These are phyloP conservation scores for Rhagonycha lutea DNA, from an alignment of 2,888 invertebrate genomes.

Conservation along the genomic window DNA sequence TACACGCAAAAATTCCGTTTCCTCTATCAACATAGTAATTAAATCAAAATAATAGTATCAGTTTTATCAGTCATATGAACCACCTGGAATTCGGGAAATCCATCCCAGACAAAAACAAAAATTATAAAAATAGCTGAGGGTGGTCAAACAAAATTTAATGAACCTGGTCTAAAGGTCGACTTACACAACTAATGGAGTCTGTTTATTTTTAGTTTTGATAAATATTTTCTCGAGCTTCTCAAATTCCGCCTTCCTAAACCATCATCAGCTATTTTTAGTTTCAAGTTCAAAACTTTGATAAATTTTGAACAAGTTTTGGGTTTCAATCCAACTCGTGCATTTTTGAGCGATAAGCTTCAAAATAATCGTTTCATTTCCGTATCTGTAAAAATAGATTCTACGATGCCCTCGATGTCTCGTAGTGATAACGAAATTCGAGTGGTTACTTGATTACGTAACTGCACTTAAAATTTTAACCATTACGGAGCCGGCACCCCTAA, in stretches of 20 bases:
- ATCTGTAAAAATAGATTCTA: neutral
- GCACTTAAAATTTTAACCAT: neutral
- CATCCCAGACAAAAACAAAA: neutral
- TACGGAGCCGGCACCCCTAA: too few relatives aligned
- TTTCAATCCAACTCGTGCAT: neutral
- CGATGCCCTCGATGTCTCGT: neutral
- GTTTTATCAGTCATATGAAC: neutral
- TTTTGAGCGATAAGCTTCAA: neutral
- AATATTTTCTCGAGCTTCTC: neutral
- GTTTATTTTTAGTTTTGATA: neutral
- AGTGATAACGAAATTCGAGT: neutral
- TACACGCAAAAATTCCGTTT: neutral
- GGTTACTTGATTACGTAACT: neutral
- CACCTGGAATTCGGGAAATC: neutral
- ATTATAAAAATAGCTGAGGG: neutral
- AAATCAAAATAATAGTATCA: neutral
- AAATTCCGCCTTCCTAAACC: neutral
- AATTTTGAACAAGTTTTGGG: neutral
- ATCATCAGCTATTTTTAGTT: neutral
- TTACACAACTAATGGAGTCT: too few relatives aligned
- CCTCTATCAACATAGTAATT: neutral
- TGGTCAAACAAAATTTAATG: neutral
- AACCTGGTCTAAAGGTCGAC: neutral
- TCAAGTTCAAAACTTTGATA: neutral
- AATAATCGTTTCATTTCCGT: neutral